Evolutionary conservation across 2,113 vertebrate genomes (phyloP), one percentile per base, ranked within the genome.

Genomic region (Pterocles burchelli): DNA sequence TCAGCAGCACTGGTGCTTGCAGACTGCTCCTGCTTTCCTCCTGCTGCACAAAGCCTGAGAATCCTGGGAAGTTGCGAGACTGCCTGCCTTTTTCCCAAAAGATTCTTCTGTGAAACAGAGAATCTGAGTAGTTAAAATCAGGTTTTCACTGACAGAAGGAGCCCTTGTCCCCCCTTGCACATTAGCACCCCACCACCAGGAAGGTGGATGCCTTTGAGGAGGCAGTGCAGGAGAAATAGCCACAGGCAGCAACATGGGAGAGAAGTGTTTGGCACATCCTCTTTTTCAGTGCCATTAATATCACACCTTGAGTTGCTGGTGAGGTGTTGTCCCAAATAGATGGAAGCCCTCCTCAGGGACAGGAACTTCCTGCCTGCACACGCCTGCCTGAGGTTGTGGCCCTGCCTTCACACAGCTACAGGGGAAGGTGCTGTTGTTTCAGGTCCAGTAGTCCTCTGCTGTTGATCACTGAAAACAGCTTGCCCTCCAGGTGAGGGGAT

Each of bases 11-110:
- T 8, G 20, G 31, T 49, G 36, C 49, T 87, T 1, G 7, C 57
- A 92, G 17, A 22, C 11, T 36, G 21, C 34, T 62, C 13, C 46
- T 15, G 26, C 49, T 81, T 76, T 58, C 55, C 33, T 51, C 28
- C 33, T 0, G 1, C 43, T 58, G 24, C 2, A 0, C 36, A 18
- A 38, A 82, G 26, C 18, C 62, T 1, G 1, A 51, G 43, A 26
- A n/a, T 26, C 13, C 9, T 3, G 2, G 16, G 18, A 33, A 84
- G 31, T 34, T 21, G 19, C 1, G 0, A 1, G 1, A 33, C 63
- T 82, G 26, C 33, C 17, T 65, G 71, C 24, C 36, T 25, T 24
- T 58, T 76, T 65, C 33, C 51, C 1, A 1, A 33, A 46, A 34
- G 17, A 34, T 52, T 52, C 17, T 10, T 82, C 51, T 73, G 20